Conservation (phyloP, 1,140 invertebrate genomes). For the Megalonaias nervosa region DNA sequence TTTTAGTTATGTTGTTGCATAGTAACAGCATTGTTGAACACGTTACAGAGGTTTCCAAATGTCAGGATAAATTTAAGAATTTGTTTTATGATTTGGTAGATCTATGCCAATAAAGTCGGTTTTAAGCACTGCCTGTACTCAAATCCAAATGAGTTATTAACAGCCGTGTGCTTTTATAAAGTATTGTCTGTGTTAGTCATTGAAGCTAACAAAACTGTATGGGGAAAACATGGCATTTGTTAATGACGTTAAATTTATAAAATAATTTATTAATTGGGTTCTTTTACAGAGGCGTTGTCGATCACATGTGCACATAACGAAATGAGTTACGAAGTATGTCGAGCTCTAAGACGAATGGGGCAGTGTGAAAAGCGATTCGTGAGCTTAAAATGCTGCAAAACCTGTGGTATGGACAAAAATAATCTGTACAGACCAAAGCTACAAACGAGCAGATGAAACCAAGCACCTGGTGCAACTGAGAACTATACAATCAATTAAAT, state of each 20-base stretch:
- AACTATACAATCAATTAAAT: no score
- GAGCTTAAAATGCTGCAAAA: constrained; percentile 55
- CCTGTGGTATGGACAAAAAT: constrained; percentile 43
- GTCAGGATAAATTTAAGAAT: no score
- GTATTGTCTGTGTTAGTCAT: not conserved
- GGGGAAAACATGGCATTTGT: not conserved
- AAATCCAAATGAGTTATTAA: not conserved
- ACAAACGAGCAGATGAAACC: constrained; percentile 10
- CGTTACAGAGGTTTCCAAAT: no score
- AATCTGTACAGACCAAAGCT: constrained; percentile 24
- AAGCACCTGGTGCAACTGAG: no score
- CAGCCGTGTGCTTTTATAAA: not conserved
- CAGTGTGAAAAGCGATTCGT: constrained; percentile 57
- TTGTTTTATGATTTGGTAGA: no score
- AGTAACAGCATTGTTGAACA: no score
- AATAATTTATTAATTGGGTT: constrained; percentile 22
- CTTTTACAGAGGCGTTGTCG: constrained; percentile 43
- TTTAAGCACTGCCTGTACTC: no score
- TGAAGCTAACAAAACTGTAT: not conserved
- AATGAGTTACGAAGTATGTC: constrained; percentile 54
- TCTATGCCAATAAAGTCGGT: no score
- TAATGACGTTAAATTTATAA: not conserved
- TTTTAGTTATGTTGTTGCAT: no score
- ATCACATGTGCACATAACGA: constrained; percentile 51
- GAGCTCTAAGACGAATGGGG: constrained; percentile 50